A percentile compares a stretch with the other conserved stretches of the same genome.
These are phyloP conservation scores for Stenopsyche tienmushanensis DNA, from an alignment of 1,140 invertebrate genomes.

Conservation along the genomic window DNA sequence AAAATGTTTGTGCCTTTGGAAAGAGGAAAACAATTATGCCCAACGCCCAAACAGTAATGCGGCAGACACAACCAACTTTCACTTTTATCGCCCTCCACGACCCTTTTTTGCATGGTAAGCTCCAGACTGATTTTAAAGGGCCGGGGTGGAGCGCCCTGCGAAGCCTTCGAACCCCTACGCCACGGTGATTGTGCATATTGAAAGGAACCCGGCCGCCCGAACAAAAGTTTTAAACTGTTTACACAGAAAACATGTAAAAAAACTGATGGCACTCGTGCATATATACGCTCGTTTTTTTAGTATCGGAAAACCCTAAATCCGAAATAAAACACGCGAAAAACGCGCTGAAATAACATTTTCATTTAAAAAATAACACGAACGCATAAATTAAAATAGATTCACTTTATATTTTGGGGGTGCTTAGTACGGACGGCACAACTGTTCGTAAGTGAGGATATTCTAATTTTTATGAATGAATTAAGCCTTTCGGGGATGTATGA, in stretches of 20 bases:
- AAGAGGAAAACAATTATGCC: constrained; percentile 37
- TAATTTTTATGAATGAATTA: too few relatives aligned
- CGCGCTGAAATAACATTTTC: too few relatives aligned
- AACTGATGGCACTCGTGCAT: background rate
- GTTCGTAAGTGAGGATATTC: too few relatives aligned
- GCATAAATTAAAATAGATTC: too few relatives aligned
- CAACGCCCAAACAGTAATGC: constrained; percentile 31
- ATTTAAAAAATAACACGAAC: background rate
- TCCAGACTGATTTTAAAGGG: constrained; percentile 2
- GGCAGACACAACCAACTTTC: constrained; percentile 39
- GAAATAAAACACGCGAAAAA: too few relatives aligned
- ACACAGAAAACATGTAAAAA: constrained; percentile 26
- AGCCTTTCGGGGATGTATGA: too few relatives aligned
- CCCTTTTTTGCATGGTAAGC: constrained; percentile 21
- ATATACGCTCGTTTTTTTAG: too few relatives aligned
- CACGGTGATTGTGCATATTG: constrained; percentile 18
- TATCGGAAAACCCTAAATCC: too few relatives aligned
- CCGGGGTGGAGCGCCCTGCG: background rate
- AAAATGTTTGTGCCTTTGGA: background rate
- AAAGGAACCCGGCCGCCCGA: constrained; percentile 6
- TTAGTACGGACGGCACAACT: too few relatives aligned
- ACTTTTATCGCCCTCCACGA: constrained; percentile 35
- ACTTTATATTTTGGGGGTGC: too few relatives aligned
- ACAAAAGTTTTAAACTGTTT: constrained; percentile 32
- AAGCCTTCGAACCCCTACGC: background rate